These are phyloP conservation scores for Denticeps clupeoides DNA, from an alignment of 2,797 vertebrate genomes.

Conservation along the genomic window DNA sequence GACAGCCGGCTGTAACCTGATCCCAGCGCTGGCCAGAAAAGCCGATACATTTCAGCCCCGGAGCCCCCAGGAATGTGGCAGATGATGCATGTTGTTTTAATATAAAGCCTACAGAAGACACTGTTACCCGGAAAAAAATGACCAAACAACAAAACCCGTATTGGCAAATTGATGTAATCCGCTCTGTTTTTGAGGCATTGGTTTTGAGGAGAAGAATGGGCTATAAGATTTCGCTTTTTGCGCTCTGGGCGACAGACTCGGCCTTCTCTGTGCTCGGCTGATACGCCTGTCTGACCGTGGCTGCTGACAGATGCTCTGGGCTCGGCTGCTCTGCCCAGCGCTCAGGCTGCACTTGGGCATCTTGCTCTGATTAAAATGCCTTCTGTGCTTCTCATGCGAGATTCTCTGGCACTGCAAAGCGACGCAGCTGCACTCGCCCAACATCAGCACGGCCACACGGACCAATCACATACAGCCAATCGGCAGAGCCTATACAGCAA, in stretches of 20 bases:
- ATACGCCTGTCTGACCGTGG: slow-evolving; percentile 12
- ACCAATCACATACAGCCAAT: slow-evolving; percentile 25
- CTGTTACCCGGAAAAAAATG: no score
- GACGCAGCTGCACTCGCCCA: slow-evolving; percentile 18
- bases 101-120: no score
- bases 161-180: no score
- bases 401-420: slow-evolving; percentile 19
- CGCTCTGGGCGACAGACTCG: slow-evolving; percentile 14
- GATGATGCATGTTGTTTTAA: not conserved
- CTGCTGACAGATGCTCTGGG: slow-evolving; percentile 17
- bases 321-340: slow-evolving; percentile 25
- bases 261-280: slow-evolving; percentile 9
- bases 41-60: slow-evolving; percentile 19
- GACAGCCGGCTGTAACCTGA: slow-evolving; percentile 24
- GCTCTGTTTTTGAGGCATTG: no score
- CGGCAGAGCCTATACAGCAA: slow-evolving; percentile 1
- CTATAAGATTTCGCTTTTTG: no score
- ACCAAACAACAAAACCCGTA: no score
- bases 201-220: no score
- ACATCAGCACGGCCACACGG: slow-evolving; percentile 14
- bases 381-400: slow-evolving; percentile 35
- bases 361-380: slow-evolving; percentile 44
- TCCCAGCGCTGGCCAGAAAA: slow-evolving; percentile 15
- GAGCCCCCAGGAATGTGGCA: not conserved
- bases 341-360: slow-evolving; percentile 31